phyloP scores from a whole-genome alignment of 2,888 invertebrate genomes.

The Physocephala rufipes region DNA sequence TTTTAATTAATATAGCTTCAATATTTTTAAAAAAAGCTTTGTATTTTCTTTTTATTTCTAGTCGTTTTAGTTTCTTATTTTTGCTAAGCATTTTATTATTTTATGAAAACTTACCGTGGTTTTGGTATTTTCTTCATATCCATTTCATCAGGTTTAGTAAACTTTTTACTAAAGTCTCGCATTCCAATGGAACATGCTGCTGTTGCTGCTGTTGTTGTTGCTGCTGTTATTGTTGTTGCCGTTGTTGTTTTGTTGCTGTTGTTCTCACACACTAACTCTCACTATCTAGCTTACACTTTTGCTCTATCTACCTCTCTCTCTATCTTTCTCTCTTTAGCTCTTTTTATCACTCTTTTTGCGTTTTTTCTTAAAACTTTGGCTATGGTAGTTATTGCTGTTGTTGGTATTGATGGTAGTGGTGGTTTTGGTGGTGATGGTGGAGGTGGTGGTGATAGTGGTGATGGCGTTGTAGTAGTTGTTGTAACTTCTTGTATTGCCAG shows the following conservation, averaged over 20 bases:
- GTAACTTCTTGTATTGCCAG: too few species aligned
- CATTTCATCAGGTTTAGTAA: slow-evolving; percentile 54
- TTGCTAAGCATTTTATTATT: neutral
- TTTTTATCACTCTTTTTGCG: slow-evolving; percentile 16
- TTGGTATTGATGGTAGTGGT: slow-evolving; percentile 1
- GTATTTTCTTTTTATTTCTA: slow-evolving; percentile 8
- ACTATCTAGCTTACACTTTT: too few species aligned
- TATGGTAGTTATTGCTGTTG: slow-evolving; percentile 18
- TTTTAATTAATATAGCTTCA: too few species aligned
- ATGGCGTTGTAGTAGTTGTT: too few species aligned
- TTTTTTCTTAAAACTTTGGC: slow-evolving; percentile 22
- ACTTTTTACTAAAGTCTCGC: slow-evolving; percentile 52
- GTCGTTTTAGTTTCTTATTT: neutral
- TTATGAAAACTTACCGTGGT: slow-evolving; percentile 51
- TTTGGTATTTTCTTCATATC: slow-evolving; percentile 56
- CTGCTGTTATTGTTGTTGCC: neutral
- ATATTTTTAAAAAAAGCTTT: too few species aligned
- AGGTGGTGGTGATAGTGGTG: too few species aligned
- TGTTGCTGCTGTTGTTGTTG: slow-evolving; percentile 10
- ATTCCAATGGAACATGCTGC: slow-evolving; percentile 49
- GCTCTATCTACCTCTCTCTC: slow-evolving; percentile 4
- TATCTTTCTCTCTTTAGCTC: slow-evolving; percentile 30
- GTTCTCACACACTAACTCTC: too few species aligned
- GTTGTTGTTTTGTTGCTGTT: slow-evolving; percentile 7
- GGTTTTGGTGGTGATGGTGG: too few species aligned